A percentile compares a stretch with the other conserved stretches of the same genome.
phyloP scores from a whole-genome alignment of 2,888 invertebrate genomes.

The Eupithecia dodoneata region DNA sequence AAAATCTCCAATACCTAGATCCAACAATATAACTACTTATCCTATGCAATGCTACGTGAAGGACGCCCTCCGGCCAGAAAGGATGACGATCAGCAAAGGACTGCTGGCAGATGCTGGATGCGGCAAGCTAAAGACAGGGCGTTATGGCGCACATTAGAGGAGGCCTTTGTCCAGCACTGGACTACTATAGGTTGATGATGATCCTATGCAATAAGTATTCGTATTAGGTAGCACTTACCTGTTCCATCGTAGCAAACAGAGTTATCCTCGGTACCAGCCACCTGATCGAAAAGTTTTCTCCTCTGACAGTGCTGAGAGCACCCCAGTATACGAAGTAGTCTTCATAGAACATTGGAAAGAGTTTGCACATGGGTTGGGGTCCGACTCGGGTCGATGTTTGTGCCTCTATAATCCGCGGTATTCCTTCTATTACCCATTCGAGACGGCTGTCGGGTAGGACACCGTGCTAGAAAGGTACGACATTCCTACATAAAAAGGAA shows the following conservation, averaged over 20 bases:
- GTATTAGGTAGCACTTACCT: constrained; percentile 70
- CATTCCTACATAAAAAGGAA: background rate
- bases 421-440: constrained; percentile 71
- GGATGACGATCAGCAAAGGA: no score
- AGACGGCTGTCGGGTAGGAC: constrained; percentile 72
- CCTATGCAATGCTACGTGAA: no score
- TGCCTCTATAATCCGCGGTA: constrained; percentile 79
- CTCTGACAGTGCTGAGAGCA: constrained; percentile 71
- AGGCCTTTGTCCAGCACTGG: no score
- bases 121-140: no score
- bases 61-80: no score
- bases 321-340: constrained; percentile 89
- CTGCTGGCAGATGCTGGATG: no score
- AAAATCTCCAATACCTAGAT: no score
- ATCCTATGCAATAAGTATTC: background rate
- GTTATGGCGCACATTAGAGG: no score
- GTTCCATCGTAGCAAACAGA: constrained; percentile 82
- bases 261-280: constrained; percentile 86
- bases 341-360: constrained; percentile 82
- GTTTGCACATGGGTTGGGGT: constrained; percentile 75
- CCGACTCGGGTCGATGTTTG: constrained; percentile 78
- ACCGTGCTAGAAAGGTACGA: constrained; percentile 69
- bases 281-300: constrained; percentile 73
- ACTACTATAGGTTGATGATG: no score
- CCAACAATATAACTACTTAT: no score